Conservation (phyloP, 2,888 invertebrate species). For the Phortica okadai region DNA sequence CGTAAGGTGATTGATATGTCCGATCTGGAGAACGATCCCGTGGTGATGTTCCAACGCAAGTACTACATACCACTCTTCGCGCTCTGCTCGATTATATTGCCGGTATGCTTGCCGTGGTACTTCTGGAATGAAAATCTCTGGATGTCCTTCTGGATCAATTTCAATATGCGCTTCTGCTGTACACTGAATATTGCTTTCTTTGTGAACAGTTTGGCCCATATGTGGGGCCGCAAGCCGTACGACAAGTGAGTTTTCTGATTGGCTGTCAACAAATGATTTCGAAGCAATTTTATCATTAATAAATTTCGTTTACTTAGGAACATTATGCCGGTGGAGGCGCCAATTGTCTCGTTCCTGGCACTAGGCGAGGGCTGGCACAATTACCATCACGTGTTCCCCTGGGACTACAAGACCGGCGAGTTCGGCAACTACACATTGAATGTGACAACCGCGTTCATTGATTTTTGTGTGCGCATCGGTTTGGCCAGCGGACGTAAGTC, state of each 20-base stretch:
- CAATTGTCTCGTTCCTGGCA: slow-evolving; percentile 85
- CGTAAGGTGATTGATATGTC: slow-evolving; percentile 82
- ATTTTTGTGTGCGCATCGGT: slow-evolving; percentile 86
- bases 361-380: slow-evolving; percentile 91
- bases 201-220: slow-evolving; percentile 96
- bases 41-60: slow-evolving; percentile 88
- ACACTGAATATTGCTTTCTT: slow-evolving; percentile 94
- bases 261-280: neutral
- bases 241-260: slow-evolving; percentile 81
- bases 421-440: slow-evolving; percentile 82
- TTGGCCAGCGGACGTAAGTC: slow-evolving; percentile 87
- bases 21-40: slow-evolving; percentile 84
- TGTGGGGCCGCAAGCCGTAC: slow-evolving; percentile 95
- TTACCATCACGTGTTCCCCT: slow-evolving; percentile 86
- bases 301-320: slow-evolving; percentile 77
- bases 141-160: slow-evolving; percentile 89
- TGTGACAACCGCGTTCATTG: slow-evolving; percentile 87
- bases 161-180: slow-evolving; percentile 88
- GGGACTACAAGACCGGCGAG: slow-evolving; percentile 84
- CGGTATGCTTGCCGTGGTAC: slow-evolving; percentile 87
- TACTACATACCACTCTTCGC: slow-evolving; percentile 85
- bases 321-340: slow-evolving; percentile 85
- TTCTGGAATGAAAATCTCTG: slow-evolving; percentile 89
- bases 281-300: neutral
- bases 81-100: slow-evolving; percentile 81